These are phyloP conservation scores for Halichondria panicea DNA, from an alignment of 37 sponge, comb jelly and placozoan species.

Conservation along the genomic window DNA sequence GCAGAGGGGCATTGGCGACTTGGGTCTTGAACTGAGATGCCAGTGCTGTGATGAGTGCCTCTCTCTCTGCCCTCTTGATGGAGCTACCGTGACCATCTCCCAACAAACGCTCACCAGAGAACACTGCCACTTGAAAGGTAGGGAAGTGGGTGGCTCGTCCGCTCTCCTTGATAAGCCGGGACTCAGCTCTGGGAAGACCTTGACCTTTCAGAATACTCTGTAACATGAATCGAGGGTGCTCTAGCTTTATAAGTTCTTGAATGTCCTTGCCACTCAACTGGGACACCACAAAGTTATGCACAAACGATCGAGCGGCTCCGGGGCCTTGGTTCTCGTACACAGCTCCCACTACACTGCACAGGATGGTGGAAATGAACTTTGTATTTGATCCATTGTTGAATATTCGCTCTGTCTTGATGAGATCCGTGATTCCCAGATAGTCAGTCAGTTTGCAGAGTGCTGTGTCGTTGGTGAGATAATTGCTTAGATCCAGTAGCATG, in stretches of 20 bases:
- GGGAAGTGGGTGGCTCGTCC: conserved; percentile 87
- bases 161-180: conserved; percentile 76
- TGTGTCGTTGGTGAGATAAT: conserved; percentile 25
- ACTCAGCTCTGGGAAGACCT: conserved; percentile 23
- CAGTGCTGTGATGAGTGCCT: conserved; percentile 77
- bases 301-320: conserved; percentile 55
- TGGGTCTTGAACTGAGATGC: conserved; percentile 57
- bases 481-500: conserved; percentile 30
- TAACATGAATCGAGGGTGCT: conserved; percentile 72
- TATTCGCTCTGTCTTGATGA: conserved; percentile 36
- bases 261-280: conserved; percentile 67
- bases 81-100: conserved; percentile 84
- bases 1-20: conserved; percentile 35
- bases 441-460: conserved; percentile 43
- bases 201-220: conserved; percentile 38
- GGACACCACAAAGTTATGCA: conserved; percentile 69
- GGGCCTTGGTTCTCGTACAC: conserved; percentile 67
- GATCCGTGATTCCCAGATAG: conserved; percentile 74
- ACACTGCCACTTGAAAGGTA: conserved; percentile 87
- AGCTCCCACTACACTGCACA: conserved; percentile 75
- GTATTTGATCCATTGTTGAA: conserved; percentile 14
- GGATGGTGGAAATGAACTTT: conserved; percentile 21
- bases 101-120: conserved; percentile 59
- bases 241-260: conserved; percentile 61
- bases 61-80: conserved; percentile 72